A percentile compares a stretch with the other conserved stretches of the same genome.
Conservation (phyloP, 2,797 vertebrate species). For the Semotilus atromaculatus region DNA sequence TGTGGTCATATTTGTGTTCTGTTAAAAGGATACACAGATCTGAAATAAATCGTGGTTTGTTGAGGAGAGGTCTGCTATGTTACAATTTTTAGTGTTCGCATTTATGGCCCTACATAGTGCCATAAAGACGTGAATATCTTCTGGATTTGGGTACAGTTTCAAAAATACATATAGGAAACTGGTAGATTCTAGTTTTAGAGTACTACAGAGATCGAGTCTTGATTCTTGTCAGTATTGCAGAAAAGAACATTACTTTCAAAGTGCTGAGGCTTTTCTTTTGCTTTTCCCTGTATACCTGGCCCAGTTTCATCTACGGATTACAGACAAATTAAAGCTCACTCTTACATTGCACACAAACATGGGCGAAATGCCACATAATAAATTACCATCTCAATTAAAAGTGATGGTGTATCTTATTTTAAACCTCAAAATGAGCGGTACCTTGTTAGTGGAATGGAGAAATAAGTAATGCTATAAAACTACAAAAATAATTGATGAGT, state of each 20-base stretch:
- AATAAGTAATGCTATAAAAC: background rate
- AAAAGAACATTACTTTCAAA: slow-evolving; percentile 28
- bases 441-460: background rate
- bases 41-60: background rate
- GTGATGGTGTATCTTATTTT: slow-evolving; percentile 14
- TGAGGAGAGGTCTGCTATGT: background rate
- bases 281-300: slow-evolving; percentile 59
- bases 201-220: slow-evolving; percentile 8
- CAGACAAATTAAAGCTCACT: slow-evolving; percentile 50
- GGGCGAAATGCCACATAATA: slow-evolving; percentile 23
- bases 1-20: background rate
- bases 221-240: slow-evolving; percentile 15
- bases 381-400: slow-evolving; percentile 41
- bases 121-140: background rate
- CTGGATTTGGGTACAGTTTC: background rate
- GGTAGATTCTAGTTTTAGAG: background rate
- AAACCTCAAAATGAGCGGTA: background rate
- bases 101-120: background rate
- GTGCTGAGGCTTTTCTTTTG: slow-evolving; percentile 40
- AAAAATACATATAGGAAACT: background rate
- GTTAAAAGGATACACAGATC: background rate
- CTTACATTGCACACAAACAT: slow-evolving; percentile 36
- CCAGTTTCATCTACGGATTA: slow-evolving; percentile 57
- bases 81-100: background rate
- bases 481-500: background rate